Evolutionary conservation across 2,113 vertebrate genomes (phyloP).

Genomic region (Camarhynchus parvulus): DNA sequence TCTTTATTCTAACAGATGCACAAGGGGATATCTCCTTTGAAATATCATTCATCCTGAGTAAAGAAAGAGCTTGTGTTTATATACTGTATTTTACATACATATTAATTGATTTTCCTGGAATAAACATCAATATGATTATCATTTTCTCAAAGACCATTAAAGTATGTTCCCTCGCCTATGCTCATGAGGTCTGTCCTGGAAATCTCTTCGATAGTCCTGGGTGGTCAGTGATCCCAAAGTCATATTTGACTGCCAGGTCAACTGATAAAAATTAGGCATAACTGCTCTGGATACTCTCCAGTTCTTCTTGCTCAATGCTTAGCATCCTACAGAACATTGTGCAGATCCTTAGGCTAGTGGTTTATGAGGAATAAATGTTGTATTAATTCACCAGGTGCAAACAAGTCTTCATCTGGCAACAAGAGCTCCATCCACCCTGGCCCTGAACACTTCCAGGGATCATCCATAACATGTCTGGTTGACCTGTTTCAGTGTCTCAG

Average conservation of each 20-base stretch:
- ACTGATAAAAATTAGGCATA: not conserved
- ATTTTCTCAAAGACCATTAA: not conserved
- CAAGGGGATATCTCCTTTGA: not conserved
- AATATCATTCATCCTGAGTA: not conserved
- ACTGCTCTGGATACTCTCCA: not conserved
- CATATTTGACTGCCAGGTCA: not conserved
- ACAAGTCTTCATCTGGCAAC: not conserved
- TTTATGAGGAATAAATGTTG: not conserved
- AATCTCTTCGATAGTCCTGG: not conserved
- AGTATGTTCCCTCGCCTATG: not conserved
- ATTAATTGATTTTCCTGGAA: not conserved
- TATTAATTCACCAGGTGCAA: not conserved
- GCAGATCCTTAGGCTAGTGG: too few species aligned
- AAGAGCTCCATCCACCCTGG: not conserved
- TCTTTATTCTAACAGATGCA: not conserved
- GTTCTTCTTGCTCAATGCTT: not conserved
- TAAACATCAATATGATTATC: not conserved
- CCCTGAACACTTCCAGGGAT: not conserved
- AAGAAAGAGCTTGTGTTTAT: not conserved
- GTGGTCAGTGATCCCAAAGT: not conserved
- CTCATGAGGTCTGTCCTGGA: rapidly evolving
- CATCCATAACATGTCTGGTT: not conserved
- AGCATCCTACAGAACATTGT: not conserved
- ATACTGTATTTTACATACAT: not conserved
- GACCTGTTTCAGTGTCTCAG: not conserved